Conservation (phyloP, 2,888 invertebrate genomes). For the Tachina grossa region DNA sequence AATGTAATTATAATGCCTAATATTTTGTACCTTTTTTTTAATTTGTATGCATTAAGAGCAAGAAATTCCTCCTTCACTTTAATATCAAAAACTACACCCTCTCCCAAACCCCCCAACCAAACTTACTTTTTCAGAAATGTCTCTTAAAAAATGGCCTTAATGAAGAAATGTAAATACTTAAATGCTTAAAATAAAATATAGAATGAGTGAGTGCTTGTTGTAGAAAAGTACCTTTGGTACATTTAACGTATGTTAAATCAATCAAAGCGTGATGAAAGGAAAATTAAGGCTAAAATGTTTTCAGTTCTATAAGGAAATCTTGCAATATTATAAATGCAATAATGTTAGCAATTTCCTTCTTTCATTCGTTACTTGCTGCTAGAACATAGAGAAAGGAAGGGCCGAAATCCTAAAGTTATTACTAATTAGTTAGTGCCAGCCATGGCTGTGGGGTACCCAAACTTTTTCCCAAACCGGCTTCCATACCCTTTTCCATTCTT, state of each 20-base stretch:
- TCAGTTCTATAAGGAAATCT: slow-evolving; percentile 59
- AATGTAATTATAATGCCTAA: too few species aligned
- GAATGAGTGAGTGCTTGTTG: not conserved
- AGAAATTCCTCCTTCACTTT: not conserved
- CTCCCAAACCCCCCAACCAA: not conserved
- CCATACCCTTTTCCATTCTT: slow-evolving; percentile 93
- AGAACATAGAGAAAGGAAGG: not conserved
- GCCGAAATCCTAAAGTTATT: not conserved
- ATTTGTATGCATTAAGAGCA: too few species aligned
- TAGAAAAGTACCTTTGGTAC: slow-evolving; percentile 4
- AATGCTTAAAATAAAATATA: not conserved
- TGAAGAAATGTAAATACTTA: not conserved
- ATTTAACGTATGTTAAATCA: not conserved
- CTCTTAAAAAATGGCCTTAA: not conserved
- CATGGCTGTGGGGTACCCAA: slow-evolving; percentile 87
- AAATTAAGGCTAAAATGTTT: slow-evolving; percentile 20
- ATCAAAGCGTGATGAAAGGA: not conserved
- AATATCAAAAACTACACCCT: not conserved
- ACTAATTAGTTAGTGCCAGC: slow-evolving; percentile 79
- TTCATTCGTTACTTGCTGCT: slow-evolving; percentile 17
- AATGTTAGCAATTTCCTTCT: slow-evolving; percentile 5
- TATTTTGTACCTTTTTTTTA: too few species aligned
- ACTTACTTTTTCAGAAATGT: not conserved
- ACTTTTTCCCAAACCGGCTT: slow-evolving; percentile 93
- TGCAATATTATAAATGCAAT: slow-evolving; percentile 5